phyloP scores from a whole-genome alignment of 1,140 invertebrate species.

The Neodiprion pinetum region DNA sequence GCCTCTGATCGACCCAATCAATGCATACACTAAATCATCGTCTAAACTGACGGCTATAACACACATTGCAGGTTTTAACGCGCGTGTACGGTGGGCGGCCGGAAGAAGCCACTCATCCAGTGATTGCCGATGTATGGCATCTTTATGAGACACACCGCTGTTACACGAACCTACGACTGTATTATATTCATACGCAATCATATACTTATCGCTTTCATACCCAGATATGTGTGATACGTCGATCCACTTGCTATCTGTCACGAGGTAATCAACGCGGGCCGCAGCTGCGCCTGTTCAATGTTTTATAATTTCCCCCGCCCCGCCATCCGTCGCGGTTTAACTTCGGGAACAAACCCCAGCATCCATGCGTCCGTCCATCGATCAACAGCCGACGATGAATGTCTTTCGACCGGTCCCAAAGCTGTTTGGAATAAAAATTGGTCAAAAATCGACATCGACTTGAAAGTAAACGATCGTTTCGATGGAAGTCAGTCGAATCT shows the following conservation, averaged over 20 bases:
- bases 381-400: no score
- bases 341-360: background rate
- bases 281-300: background rate
- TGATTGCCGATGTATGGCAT: conserved; percentile 58
- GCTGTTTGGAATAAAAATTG: no score
- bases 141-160: conserved; percentile 49
- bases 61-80: conserved; percentile 32
- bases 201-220: no score
- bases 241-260: background rate
- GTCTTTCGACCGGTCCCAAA: no score
- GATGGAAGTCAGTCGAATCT: background rate
- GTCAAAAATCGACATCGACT: no score
- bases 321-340: background rate
- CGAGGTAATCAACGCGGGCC: background rate
- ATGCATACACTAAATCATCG: conserved; percentile 63
- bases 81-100: conserved; percentile 52
- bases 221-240: no score
- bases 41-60: conserved; percentile 59
- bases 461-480: background rate
- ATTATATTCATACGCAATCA: conserved; percentile 15
- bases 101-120: conserved; percentile 60
- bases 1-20: conserved; percentile 63
- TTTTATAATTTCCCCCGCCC: background rate
- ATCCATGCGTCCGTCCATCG: no score
- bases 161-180: conserved; percentile 36